These are phyloP conservation scores for Nasua narica DNA, from an alignment of 2,797 vertebrate genomes.

Conservation along the genomic window DNA sequence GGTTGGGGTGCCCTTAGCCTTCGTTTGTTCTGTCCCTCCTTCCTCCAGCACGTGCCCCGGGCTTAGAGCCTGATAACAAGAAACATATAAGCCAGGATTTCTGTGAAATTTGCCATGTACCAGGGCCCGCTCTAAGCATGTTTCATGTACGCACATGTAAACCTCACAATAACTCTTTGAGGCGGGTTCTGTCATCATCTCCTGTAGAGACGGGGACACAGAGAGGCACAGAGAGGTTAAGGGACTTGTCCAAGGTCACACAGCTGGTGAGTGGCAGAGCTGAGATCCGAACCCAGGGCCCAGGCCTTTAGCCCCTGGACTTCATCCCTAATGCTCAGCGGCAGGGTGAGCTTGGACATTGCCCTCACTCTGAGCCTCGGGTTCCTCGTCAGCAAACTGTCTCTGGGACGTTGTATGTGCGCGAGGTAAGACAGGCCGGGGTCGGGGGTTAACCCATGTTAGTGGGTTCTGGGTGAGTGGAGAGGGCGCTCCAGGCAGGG, in stretches of 20 bases:
- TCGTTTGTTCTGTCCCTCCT: not conserved
- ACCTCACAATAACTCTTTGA: not conserved
- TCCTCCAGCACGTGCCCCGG: rapidly evolving
- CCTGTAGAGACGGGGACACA: not conserved
- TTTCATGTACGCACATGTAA: not conserved
- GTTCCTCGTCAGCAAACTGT: not conserved
- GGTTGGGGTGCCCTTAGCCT: not conserved
- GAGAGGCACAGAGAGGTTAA: not conserved
- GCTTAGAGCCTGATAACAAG: no score
- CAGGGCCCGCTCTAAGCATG: not conserved
- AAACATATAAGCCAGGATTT: not conserved
- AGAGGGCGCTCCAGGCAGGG: not conserved
- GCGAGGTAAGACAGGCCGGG: not conserved
- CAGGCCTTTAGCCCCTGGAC: not conserved
- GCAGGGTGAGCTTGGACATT: no score
- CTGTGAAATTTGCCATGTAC: rapidly evolving
- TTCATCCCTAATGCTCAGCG: not conserved
- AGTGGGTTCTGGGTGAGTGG: not conserved
- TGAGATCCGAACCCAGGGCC: not conserved
- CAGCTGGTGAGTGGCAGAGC: not conserved
- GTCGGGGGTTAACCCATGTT: no score
- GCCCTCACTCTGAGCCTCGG: not conserved
- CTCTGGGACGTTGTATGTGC: not conserved
- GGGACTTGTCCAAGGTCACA: not conserved
- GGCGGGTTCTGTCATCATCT: no score